Evolutionary conservation across 2,888 invertebrate genomes (phyloP).

Genomic region (Coelopa pilipes): DNA sequence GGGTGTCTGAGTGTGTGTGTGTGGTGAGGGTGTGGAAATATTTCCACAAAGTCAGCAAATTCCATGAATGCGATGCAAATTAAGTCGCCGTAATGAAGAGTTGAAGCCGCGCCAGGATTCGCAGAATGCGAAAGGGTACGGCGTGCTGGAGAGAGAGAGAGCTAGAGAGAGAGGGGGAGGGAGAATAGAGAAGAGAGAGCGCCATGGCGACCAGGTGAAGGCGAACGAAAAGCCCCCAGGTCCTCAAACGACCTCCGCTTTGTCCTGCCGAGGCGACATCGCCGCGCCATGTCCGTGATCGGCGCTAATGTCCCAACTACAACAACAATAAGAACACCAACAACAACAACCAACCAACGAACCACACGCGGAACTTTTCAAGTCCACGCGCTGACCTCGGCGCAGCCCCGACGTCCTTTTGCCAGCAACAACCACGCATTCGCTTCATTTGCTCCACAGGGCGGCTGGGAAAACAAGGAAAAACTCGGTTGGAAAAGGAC

Average conservation of each 20-base stretch:
- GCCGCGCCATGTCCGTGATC: neutral
- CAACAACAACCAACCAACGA: neutral
- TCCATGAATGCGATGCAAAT: slow-evolving; percentile 29
- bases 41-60: slow-evolving; percentile 19
- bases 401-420: neutral
- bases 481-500: neutral
- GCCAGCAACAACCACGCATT: neutral
- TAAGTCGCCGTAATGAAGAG: slow-evolving; percentile 26
- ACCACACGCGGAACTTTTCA: neutral
- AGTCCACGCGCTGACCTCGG: slow-evolving; percentile 15
- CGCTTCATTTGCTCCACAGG: neutral
- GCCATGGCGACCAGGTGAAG: neutral
- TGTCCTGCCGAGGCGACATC: neutral
- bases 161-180: too few relatives aligned
- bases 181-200: neutral
- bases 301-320: neutral
- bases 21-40: neutral
- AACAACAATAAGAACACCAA: neutral
- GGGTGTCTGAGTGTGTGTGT: neutral
- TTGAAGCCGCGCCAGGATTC: neutral
- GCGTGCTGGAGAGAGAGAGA: too few relatives aligned
- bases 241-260: neutral
- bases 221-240: too few relatives aligned
- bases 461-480: neutral
- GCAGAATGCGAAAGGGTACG: too few relatives aligned